Percentiles rank a stretch among this genome's conserved stretches.
Conservation (phyloP, 1,140 invertebrate species). For the Homalodisca vitripennis region DNA sequence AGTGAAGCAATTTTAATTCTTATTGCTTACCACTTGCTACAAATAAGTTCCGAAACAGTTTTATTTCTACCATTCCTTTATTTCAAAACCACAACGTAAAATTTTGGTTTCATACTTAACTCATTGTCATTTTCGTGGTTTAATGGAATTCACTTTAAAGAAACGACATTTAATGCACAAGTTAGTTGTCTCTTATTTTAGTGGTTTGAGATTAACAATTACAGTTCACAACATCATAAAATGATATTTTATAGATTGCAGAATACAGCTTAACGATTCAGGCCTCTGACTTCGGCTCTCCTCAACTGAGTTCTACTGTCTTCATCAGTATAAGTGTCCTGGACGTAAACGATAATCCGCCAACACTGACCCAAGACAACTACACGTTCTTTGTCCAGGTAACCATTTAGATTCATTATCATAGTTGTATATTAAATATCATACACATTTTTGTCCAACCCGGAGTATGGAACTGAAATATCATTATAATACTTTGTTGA, state of each 20-base stretch:
- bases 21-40: no score
- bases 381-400: conserved; percentile 75
- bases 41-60: no score
- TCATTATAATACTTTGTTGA: background rate
- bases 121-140: no score
- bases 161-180: background rate
- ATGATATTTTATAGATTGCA: conserved; percentile 51
- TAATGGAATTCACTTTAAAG: background rate
- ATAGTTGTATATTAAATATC: no score
- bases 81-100: no score
- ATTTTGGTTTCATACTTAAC: no score
- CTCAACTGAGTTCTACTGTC: conserved; percentile 68
- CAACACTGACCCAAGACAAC: conserved; percentile 72
- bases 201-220: background rate
- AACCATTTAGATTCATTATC: no score
- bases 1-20: no score
- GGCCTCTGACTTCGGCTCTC: conserved; percentile 75
- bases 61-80: no score
- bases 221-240: background rate
- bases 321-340: conserved; percentile 76
- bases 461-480: background rate
- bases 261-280: conserved; percentile 75
- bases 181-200: background rate
- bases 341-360: conserved; percentile 89
- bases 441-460: background rate